Base-by-base conservation (phyloP, 2,888 invertebrate species). In the Drosophila cracens region DNA sequence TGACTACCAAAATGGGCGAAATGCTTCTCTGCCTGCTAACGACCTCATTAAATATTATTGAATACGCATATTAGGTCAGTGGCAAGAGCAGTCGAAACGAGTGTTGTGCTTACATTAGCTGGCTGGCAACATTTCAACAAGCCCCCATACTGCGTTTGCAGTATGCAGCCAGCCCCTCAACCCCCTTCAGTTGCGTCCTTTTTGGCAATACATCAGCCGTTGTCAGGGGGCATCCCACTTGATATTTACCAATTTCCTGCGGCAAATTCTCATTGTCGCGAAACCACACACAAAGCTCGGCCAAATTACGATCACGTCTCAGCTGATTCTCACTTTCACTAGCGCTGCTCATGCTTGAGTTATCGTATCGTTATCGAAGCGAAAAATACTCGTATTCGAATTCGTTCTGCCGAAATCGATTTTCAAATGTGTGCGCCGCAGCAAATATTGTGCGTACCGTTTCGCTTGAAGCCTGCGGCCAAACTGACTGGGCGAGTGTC, bases 211-310 rank as follows among this genome's bases (percentile, higher is more conserved):
- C 51, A 62, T 48, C 59, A 62, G 57, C 53, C 27, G 7, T 16
- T 40, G n/a, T 16, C 27, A n/a, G 1, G 2, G 2, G 21, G 10
- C 40, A 34, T 43, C n/a, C 43, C 7, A 16, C 3, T 58, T 48
- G 18, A 34, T 63, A 27, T 74, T 81, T 85, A 90, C 91, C 91
- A 74, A 91, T 92, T 78, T 90, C 81, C 62, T 86, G 80, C 8
- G 91, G 91, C 34, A 91, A 64, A 60, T 84, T 89, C 48, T 89
- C 83, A 74, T 90, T 88, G 40, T 71, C 70, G 21, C 65, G 62
- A 69, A 92, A 92, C 91, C 91, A 92, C 43, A 79, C 82, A 36
- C 71, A 60, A 54, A 92, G 83, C 54, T 87, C 79, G 70, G 68
- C 66, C 54, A 84, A 74, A 80, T 92, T 85, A 34, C 85, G 71